Evolutionary conservation across 2,888 invertebrate genomes (phyloP), one percentile per base, ranked within the genome.

Genomic region (Acanthosoma haemorrhoidale): DNA sequence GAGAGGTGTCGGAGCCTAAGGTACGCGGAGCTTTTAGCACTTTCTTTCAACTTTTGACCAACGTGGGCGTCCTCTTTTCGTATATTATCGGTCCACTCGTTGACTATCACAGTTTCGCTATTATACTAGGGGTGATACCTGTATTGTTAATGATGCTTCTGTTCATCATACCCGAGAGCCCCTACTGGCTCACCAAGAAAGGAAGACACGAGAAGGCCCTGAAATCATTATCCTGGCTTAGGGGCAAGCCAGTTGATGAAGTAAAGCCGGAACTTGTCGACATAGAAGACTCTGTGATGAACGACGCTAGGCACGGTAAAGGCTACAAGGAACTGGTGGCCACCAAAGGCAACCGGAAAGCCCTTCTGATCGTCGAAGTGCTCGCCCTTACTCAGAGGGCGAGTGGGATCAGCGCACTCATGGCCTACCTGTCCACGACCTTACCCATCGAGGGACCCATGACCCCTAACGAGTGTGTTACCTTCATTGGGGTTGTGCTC

Each of bases 121-220:
- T 80, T 68, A 82, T 86, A 78, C 86, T 85, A 77, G 80, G 85
- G 74, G 78, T 83, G 73, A 80, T 86, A 68, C 85, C 87, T 9
- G 78, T 86, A 32, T 74, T 84, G 34, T 73, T 81, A 18, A 84
- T 86, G 76, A 78, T 86, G 25, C 68, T 85, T 16, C 79, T 82
- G 18, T 84, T 87, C 77, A 84, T 84, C 77, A 82, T 88, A 78
- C 89, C 89, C 15, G 89, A 90, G 80, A 85, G 87, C 74, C 88
- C 88, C n/a, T 83, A 86, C 75, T 85, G 82, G 78, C 82, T 84
- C 75, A 78, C 84, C 71, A 81, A 82, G 75, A 83, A 82, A 73
- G 83, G 83, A 74, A 81, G 82, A 73, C 82, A 81, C 70, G 80
- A 82, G 71, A 83, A 84, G 75, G 87, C 87, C 5, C 81, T 84